Conservation (phyloP, 2,797 vertebrate species). For the Fratercula arctica region DNA sequence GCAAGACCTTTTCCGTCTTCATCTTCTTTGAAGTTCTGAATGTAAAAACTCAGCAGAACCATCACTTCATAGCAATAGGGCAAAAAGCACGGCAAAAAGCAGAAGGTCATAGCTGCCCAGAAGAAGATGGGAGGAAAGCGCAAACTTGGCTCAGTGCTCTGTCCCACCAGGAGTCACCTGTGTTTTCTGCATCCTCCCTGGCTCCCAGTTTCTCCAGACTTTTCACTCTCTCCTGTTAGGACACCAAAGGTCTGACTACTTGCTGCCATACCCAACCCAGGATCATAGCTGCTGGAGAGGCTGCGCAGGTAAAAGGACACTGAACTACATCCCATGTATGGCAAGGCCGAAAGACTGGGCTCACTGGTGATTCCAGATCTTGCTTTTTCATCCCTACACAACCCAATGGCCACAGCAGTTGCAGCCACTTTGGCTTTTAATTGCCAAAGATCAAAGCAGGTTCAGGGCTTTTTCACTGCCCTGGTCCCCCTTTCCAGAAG, state of each 20-base stretch:
- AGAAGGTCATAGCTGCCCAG: not conserved
- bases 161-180: not conserved
- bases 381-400: not conserved
- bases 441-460: not conserved
- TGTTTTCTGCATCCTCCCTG: not conserved
- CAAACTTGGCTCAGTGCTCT: not conserved
- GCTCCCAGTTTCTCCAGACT: not conserved
- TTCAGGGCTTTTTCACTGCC: not conserved
- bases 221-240: not conserved
- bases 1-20: not conserved
- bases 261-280: not conserved
- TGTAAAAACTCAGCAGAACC: not conserved
- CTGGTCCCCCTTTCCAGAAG: accelerated
- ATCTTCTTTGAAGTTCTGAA: not conserved
- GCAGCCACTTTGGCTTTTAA: not conserved
- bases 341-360: not conserved
- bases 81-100: not conserved
- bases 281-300: not conserved
- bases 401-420: not conserved
- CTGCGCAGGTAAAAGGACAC: not conserved
- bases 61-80: not conserved
- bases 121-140: not conserved
- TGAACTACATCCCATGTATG: accelerated
- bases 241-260: not conserved
- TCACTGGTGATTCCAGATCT: not conserved